phyloP scores from a whole-genome alignment of 2,888 invertebrate genomes.

The Lordiphosa andalusiaca region DNA sequence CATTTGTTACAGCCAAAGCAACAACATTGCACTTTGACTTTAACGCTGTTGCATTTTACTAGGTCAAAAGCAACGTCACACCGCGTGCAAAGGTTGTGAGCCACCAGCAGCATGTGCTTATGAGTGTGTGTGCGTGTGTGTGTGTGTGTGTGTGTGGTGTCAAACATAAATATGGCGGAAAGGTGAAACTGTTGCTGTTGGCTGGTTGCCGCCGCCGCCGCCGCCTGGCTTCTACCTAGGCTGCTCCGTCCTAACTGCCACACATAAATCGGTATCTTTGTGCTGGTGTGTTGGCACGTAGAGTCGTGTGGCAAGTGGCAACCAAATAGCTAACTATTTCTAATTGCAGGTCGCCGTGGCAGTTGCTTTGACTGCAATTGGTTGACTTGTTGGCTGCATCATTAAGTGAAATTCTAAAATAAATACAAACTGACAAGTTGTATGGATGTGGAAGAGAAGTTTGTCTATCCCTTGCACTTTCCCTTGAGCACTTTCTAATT shows the following conservation, averaged over 20 bases:
- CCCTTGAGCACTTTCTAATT: background rate
- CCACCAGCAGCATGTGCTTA: background rate
- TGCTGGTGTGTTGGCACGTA: conserved; percentile 6
- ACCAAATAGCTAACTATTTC: conserved; percentile 57
- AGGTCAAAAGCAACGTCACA: conserved; percentile 72
- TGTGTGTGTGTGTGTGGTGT: conserved; percentile 37
- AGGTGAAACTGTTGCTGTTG: conserved; percentile 69
- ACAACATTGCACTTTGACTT: conserved; percentile 66
- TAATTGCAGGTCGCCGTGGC: conserved; percentile 65
- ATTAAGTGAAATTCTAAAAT: conserved; percentile 17
- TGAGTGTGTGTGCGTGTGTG: background rate
- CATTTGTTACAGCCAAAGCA: conserved; percentile 41
- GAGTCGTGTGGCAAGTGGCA: conserved; percentile 19
- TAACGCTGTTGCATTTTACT: conserved; percentile 72
- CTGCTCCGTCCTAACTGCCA: conserved; percentile 48
- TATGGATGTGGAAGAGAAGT: too few relatives aligned
- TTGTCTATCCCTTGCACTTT: too few relatives aligned
- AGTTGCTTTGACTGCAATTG: conserved; percentile 41
- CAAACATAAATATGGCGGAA: conserved; percentile 70
- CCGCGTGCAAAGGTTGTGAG: conserved; percentile 35
- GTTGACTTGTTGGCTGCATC: conserved; percentile 31
- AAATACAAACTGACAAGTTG: too few relatives aligned
- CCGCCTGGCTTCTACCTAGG: conserved; percentile 2
- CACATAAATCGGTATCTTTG: conserved; percentile 57
- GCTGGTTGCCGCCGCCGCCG: background rate